These are phyloP conservation scores for Exephanes ischioxanthus DNA, from an alignment of 2,888 invertebrate species.

Conservation along the genomic window DNA sequence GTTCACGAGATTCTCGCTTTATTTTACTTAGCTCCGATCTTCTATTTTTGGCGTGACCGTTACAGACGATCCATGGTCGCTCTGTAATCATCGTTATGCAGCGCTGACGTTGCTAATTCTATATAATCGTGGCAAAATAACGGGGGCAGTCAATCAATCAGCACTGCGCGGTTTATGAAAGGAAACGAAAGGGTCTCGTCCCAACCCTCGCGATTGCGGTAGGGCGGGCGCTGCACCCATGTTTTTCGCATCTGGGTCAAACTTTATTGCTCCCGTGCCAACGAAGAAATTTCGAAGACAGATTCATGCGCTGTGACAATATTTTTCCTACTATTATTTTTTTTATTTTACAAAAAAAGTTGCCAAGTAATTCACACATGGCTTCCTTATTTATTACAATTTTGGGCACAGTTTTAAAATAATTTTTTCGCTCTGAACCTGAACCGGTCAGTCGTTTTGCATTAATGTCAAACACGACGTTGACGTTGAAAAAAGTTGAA, in stretches of 20 bases:
- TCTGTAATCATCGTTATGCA: conserved; percentile 16
- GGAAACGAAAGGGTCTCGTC: conserved; percentile 28
- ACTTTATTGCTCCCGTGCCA: conserved; percentile 39
- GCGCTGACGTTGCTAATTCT: background rate
- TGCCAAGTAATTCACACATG: too few relatives aligned
- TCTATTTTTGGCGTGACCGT: conserved; percentile 6
- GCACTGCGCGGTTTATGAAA: conserved; percentile 15
- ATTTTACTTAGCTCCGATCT: background rate
- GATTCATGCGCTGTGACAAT: background rate
- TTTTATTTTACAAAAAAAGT: too few relatives aligned
- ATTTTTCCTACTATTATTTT: too few relatives aligned
- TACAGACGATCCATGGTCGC: background rate
- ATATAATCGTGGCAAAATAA: conserved; percentile 3
- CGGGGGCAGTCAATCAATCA: conserved; percentile 30
- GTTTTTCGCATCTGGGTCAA: conserved; percentile 55
- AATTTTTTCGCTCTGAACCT: too few relatives aligned
- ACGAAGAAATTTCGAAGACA: conserved; percentile 16
- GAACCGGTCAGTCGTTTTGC: too few relatives aligned
- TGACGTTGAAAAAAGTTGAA: too few relatives aligned
- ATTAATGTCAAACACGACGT: too few relatives aligned
- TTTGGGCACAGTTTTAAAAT: too few relatives aligned
- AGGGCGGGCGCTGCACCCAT: conserved; percentile 36
- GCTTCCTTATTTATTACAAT: too few relatives aligned
- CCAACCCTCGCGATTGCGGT: conserved; percentile 27
- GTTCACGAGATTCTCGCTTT: background rate